Percentiles rank a stretch among this genome's conserved stretches.
phyloP scores from a whole-genome alignment of 2,797 vertebrate genomes.

The Esox masquinongy region DNA sequence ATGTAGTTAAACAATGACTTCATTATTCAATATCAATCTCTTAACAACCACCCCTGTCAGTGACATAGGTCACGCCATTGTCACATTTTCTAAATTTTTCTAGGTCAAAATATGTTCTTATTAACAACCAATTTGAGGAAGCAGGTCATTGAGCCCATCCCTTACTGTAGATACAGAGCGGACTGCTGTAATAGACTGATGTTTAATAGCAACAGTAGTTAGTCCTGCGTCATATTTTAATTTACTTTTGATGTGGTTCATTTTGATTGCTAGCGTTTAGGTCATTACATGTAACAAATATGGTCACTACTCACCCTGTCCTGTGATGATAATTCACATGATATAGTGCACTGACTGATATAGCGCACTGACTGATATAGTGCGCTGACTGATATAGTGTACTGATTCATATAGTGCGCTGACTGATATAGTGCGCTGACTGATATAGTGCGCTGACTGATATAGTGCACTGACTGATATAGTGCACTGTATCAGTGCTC shows the following conservation, averaged over 20 bases:
- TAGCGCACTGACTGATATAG: background rate
- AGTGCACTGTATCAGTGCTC: too few species aligned
- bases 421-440: background rate
- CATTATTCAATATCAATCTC: background rate
- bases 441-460: background rate
- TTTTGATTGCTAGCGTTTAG: background rate
- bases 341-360: background rate
- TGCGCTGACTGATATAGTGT: too few species aligned
- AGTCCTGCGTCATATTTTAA: background rate
- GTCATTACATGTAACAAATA: background rate
- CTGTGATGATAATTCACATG: background rate
- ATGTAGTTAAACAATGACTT: background rate
- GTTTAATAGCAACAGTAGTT: background rate
- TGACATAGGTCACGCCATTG: background rate
- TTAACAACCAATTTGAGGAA: background rate
- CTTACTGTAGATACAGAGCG: background rate
- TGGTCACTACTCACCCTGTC: background rate
- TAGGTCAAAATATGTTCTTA: background rate
- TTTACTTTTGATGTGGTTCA: background rate
- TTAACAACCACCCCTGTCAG: background rate
- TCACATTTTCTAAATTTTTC: background rate
- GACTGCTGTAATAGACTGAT: background rate
- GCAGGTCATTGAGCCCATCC: background rate
- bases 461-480: background rate
- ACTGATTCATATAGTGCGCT: too few species aligned